Evolutionary conservation across 2,797 vertebrate genomes (phyloP), one percentile per base, ranked within the genome.

Genomic region (Xerus rutilus): DNA sequence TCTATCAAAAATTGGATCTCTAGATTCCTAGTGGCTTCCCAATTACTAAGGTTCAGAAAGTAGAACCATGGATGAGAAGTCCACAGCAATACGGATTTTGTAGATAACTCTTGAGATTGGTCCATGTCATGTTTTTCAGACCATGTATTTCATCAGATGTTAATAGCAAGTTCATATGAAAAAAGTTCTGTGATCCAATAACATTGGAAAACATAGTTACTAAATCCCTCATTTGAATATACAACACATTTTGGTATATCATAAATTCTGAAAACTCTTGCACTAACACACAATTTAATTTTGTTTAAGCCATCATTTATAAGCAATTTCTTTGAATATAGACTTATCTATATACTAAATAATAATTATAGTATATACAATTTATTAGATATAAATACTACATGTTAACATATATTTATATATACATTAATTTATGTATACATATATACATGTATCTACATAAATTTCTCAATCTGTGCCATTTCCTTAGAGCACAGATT

Each of bases 311-410:
- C 14, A 77, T 69, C 15, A 91, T 73, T 85, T 85, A 35, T 4
- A 77, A 69, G 82, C 93, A 1, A 82, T 86, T 83, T 89, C 2
- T 95, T 88, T 87, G 35, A 76, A 52, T 93, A 45, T 70, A 73
- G 28, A 28, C 1, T 39, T 86, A 43, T 94, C 3, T 21, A n/a
- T 39, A 78, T 64, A 35, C 1, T 32, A 85, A 12, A 83, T 77
- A 69, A 25, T 86, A 39, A 76, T 67, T 78, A 2, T 69, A 69
- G 15, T 32, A 35, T 9, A n/a, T 49, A 47, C 3, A 49, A 59
- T 1, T 54, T 67, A 35, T 45, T 57, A 57, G 73, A 15, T 76
- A 13, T 54, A 23, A 76, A n/a, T 65, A 10, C 3, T n/a, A 25
- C n/a, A 43, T 11, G 57, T n/a, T 47, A 47, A 32, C 67, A 45